phyloP scores from a whole-genome alignment of 2,113 vertebrate species.

The Dicaeum eximium region DNA sequence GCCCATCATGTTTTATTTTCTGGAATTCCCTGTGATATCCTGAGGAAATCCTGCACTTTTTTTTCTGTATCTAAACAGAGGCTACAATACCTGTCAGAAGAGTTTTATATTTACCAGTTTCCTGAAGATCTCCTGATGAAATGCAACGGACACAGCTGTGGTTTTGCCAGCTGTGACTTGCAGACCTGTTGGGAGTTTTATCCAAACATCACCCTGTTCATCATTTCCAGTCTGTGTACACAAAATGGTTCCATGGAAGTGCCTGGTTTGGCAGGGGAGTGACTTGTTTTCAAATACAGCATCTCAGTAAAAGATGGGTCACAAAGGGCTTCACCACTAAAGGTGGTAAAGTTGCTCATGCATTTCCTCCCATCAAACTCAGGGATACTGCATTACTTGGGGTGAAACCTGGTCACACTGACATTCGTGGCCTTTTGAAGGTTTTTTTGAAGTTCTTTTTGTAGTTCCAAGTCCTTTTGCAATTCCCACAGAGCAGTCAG shows the following conservation, averaged over 20 bases:
- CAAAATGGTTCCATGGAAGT: fast-evolving
- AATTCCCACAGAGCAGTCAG: neutral
- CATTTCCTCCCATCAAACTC: neutral
- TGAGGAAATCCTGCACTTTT: neutral
- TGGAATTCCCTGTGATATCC: neutral
- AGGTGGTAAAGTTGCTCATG: neutral
- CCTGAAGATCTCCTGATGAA: neutral
- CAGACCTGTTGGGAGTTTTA: neutral
- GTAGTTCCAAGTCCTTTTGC: neutral
- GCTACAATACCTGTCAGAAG: neutral
- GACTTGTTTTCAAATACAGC: neutral
- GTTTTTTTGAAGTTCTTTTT: neutral
- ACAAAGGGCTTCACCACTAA: neutral
- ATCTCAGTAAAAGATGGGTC: neutral
- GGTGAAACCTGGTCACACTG: neutral
- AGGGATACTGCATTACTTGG: neutral
- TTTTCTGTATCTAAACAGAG: neutral
- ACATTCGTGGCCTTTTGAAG: neutral
- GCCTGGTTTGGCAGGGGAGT: neutral
- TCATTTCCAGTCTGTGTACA: neutral
- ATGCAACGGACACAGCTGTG: neutral
- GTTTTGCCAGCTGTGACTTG: neutral
- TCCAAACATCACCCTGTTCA: neutral
- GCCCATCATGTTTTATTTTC: neutral
- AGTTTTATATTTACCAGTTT: neutral